Percentiles rank a stretch among this genome's conserved stretches.
Evolutionary conservation across 2,888 invertebrate genomes (phyloP).

Genomic region (Dione juno): DNA sequence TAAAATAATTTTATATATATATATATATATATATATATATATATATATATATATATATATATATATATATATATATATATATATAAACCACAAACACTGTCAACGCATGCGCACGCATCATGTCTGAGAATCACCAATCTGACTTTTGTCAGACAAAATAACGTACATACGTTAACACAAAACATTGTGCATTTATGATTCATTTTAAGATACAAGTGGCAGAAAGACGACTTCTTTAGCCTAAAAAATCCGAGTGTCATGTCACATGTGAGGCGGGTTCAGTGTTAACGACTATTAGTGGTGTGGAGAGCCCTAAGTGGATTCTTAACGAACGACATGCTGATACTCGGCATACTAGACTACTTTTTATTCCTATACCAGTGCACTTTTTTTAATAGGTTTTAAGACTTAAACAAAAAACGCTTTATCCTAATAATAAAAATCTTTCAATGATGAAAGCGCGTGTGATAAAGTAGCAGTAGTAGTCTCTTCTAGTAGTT

Average conservation of each 20-base stretch:
- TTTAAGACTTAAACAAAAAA: neutral
- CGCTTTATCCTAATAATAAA: neutral
- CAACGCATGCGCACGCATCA: too few relatives aligned
- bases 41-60: too few relatives aligned
- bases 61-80: too few relatives aligned
- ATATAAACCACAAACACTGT: too few relatives aligned
- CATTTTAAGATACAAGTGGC: neutral
- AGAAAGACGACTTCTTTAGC: constrained; percentile 8
- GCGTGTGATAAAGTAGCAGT: too few relatives aligned
- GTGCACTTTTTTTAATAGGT: neutral
- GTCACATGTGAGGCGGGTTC: neutral
- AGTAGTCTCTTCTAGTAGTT: too few relatives aligned
- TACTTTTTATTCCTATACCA: neutral
- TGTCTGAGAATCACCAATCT: too few relatives aligned
- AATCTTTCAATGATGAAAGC: neutral
- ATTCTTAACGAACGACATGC: constrained; percentile 12
- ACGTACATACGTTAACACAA: too few relatives aligned
- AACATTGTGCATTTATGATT: too few relatives aligned
- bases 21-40: too few relatives aligned
- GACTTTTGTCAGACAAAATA: too few relatives aligned
- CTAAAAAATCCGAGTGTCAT: neutral
- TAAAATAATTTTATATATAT: too few relatives aligned
- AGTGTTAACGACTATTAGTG: constrained; percentile 16
- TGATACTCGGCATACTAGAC: neutral
- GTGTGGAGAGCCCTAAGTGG: constrained; percentile 15